These are phyloP conservation scores for Acropora tenuis DNA, from an alignment of 64 coral and sea anemone species.

Conservation along the genomic window DNA sequence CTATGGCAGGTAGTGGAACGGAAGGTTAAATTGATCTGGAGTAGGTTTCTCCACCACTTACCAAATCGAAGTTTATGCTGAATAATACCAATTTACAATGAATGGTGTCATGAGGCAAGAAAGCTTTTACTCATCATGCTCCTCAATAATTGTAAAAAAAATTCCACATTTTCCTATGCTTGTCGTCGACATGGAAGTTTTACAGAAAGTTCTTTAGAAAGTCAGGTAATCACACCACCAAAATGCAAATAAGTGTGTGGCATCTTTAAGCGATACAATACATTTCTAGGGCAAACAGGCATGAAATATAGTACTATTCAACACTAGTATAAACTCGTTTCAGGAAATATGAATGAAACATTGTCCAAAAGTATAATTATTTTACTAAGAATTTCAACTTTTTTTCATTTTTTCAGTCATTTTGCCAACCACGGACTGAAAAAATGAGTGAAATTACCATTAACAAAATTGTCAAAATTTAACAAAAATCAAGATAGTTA, in stretches of 20 bases:
- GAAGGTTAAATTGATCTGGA: background rate
- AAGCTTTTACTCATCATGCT: background rate
- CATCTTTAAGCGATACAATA: too few species aligned
- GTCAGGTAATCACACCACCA: too few species aligned
- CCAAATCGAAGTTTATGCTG: too few species aligned
- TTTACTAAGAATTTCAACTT: too few species aligned
- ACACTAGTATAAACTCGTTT: too few species aligned
- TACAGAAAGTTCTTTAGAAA: background rate
- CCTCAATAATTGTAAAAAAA: too few species aligned
- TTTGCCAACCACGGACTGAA: background rate
- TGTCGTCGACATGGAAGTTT: background rate
- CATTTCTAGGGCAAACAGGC: too few species aligned
- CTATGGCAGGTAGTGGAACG: conserved; percentile 45
- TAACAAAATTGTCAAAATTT: background rate
- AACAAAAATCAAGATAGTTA: background rate
- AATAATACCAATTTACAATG: background rate
- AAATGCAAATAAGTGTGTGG: too few species aligned
- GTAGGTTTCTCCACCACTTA: background rate
- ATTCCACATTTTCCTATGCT: background rate
- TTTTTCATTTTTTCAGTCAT: background rate
- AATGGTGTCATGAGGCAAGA: background rate
- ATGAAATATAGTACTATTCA: too few species aligned
- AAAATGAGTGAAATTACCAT: background rate
- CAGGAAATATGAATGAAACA: background rate
- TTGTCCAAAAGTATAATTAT: background rate